phyloP scores from a whole-genome alignment of 2,113 vertebrate genomes.

The Corythornis cristatus region DNA sequence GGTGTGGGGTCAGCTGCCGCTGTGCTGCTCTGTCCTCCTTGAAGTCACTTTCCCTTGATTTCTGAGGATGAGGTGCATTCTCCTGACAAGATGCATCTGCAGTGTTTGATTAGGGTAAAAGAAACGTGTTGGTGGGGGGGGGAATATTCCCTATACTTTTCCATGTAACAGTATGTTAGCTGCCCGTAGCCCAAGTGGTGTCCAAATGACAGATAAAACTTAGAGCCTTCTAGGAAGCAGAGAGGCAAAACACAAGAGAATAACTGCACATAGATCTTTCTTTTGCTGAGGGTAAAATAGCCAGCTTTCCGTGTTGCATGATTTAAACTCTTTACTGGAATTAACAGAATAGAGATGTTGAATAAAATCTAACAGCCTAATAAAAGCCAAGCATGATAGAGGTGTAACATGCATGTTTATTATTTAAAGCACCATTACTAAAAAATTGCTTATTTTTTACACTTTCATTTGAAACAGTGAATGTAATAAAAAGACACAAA shows the following conservation, averaged over 20 bases:
- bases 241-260: not conserved
- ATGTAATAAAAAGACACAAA: not conserved
- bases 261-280: not conserved
- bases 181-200: constrained; percentile 8
- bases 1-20: constrained; percentile 50
- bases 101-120: constrained; percentile 49
- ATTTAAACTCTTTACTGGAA: constrained; percentile 24
- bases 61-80: constrained; percentile 51
- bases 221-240: constrained; percentile 10
- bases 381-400: not conserved
- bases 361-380: constrained; percentile 21
- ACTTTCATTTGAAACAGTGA: not conserved
- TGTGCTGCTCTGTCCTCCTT: constrained; percentile 53
- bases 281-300: not conserved
- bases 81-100: constrained; percentile 70
- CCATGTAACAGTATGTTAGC: not conserved
- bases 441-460: not conserved
- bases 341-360: not conserved
- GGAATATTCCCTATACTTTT: not conserved
- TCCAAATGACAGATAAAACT: constrained; percentile 30
- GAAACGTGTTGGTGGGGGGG: not conserved
- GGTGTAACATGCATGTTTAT: not conserved
- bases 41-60: constrained; percentile 65
- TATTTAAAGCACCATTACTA: constrained; percentile 1
- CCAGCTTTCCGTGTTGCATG: not conserved